Evolutionary conservation across 2,888 invertebrate genomes (phyloP).

Genomic region (Hyalella azteca): DNA sequence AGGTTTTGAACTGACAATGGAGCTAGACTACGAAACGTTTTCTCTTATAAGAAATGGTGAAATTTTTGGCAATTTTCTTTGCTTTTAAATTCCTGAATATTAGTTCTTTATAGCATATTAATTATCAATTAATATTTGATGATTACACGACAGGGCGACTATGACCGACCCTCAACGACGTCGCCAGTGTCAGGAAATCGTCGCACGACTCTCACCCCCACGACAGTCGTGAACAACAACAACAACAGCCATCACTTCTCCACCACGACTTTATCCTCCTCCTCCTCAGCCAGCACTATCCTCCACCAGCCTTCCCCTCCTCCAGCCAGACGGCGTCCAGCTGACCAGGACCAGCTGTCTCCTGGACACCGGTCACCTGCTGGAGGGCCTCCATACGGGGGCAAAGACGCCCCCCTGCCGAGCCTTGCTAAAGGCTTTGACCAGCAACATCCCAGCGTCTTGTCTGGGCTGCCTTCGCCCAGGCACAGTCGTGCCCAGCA

Average conservation of each 20-base stretch:
- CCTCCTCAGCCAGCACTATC: conserved; percentile 11
- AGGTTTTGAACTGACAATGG: too few relatives aligned
- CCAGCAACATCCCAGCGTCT: not conserved
- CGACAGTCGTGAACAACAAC: conserved; percentile 44
- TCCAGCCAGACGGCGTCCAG: not conserved
- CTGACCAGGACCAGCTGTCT: not conserved
- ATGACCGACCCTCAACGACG: conserved; percentile 59
- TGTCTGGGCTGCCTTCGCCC: conserved; percentile 28
- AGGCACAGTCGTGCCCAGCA: conserved; percentile 3
- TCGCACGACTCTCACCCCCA: conserved; percentile 40
- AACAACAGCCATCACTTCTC: conserved; percentile 28
- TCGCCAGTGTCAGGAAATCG: conserved; percentile 31
- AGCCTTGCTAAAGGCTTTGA: not conserved
- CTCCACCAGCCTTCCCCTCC: conserved; percentile 28
- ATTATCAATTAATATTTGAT: too few relatives aligned
- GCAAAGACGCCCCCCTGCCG: conserved; percentile 11
- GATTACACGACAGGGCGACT: conserved; percentile 59
- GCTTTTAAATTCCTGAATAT: too few relatives aligned
- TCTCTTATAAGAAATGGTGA: too few relatives aligned
- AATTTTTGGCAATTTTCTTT: too few relatives aligned
- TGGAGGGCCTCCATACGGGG: conserved; percentile 1
- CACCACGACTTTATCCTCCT: conserved; percentile 14
- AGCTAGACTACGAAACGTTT: too few relatives aligned
- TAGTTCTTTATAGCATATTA: too few relatives aligned
- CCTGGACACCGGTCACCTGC: not conserved